Evolutionary conservation across 2,888 invertebrate species (phyloP), one percentile per base, ranked within the genome.

Genomic region (Willowsia nigromaculata): DNA sequence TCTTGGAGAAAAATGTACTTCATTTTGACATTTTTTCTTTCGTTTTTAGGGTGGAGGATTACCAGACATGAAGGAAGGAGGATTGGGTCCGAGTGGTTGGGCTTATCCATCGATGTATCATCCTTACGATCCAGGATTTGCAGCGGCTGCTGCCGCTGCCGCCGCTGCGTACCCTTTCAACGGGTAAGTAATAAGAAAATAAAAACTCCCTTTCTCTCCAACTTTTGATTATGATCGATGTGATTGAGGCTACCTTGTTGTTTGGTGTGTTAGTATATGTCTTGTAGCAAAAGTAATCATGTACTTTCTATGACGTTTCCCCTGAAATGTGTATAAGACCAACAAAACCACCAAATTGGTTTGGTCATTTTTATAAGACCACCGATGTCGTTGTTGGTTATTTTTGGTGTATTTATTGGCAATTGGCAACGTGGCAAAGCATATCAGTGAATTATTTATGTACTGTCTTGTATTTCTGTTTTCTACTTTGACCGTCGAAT

Each of bases 141-240:
- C 92, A 68, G 92, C 92, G 22, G 91, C 92, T 78, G 93, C 93
- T 15, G 97, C 97, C 90, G 93, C 93, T 59, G 97, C 97, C 89
- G 97, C 98, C 94, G 97, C 97, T 90, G 97, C 97, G 93, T 98
- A 98, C 95, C 97, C 98, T 92, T 98, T 98, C 95, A 98, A 97
- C 95, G 97, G 98, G 98, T 98, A 95, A 97, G 97, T 95, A 90
- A 90, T 47, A 83, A 27, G 37, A 83, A 88, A 62, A 43, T n/a
- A n/a, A 13, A 25, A 33, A 37, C 18, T 65, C 18, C 47, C 25
- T 56, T 15, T 25, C 43, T 40, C 9, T 80, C 30, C 59, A 18
- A 56, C 37, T 22, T 37, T 87, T 92, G 91, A 91, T 91, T 91
- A 91, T 91, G 91, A 92, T 92, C 85, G 91, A 92, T 92, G 90